Evolutionary conservation across 2,888 invertebrate species (phyloP), one percentile per base, ranked within the genome.

Genomic region (Dione juno): DNA sequence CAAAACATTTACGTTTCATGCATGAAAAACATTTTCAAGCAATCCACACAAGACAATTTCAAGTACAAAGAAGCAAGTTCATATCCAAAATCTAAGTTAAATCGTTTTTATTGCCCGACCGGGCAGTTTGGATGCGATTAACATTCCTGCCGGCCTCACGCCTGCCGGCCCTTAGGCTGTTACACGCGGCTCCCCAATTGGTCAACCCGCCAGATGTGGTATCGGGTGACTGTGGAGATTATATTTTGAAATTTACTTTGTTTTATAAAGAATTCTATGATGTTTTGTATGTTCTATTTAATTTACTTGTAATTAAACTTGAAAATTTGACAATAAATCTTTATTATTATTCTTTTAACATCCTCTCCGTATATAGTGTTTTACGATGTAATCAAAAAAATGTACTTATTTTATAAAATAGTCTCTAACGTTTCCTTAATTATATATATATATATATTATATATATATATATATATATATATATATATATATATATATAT

Each of bases 71-170:
- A 50, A 59, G 35, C 61, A 37, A 48, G 53, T 69, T 64, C 68
- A 54, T 69, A 69, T 69, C 64, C 88, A 82, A 90, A 90, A 86
- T 87, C 84, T 82, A 85, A 73, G 72, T 74, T 78, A 64, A 64
- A 64, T 64, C 64, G 50, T 79, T 77, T 77, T 77, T 76, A 75
- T 77, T 76, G 86, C 80, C 78, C 82, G 81, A 80, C 78, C 80
- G 82, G 83, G 82, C 85, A 80, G 83, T 80, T 87, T 87, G 87
- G 90, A 87, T 88, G 85, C 93, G 92, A 93, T 92, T 92, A 93
- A 93, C 88, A 93, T 93, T 93, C 93, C 88, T 85, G 79, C 87
- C 90, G 90, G 85, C 90, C 90, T 89, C 88, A 87, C 92, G 92
- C 90, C 88, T 84, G 82, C 84, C 85, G 82, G 81, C 84, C 85